A percentile compares a stretch with the other conserved stretches of the same genome.
phyloP scores from a whole-genome alignment of 2,113 vertebrate genomes.

The Hemiprocne comata region DNA sequence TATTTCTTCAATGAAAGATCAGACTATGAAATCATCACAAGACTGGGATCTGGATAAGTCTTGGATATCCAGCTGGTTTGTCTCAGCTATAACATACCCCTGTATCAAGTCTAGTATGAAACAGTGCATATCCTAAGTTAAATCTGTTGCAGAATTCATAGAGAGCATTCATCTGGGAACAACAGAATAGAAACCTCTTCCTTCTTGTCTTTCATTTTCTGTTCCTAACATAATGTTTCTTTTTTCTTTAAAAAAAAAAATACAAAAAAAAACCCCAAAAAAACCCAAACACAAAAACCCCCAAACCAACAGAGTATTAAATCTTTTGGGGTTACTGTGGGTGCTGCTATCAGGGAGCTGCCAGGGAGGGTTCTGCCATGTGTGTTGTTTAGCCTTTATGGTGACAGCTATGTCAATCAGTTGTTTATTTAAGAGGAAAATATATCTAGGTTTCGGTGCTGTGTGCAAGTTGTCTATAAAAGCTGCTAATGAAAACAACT shows the following conservation, averaged over 20 bases:
- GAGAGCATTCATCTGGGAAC: not conserved
- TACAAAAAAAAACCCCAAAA: not conserved
- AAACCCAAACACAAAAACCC: accelerated
- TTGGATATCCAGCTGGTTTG: not conserved
- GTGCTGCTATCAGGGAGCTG: not conserved
- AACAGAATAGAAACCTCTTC: not conserved
- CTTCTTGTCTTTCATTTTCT: not conserved
- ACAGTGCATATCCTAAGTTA: not conserved
- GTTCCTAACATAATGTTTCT: not conserved
- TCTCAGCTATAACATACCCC: not conserved
- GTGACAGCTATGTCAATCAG: not conserved
- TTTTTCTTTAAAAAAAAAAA: not conserved
- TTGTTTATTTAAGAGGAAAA: not conserved
- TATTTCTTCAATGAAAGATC: not conserved
- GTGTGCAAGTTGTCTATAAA: not conserved
- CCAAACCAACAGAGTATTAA: not conserved
- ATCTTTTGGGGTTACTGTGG: not conserved
- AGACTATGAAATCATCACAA: not conserved
- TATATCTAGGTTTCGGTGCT: not conserved
- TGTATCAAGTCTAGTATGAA: not conserved
- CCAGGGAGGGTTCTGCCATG: not conserved
- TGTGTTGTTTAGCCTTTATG: not conserved
- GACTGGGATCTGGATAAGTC: not conserved
- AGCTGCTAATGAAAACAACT: not conserved
- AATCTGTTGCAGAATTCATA: not conserved